Percentiles rank a stretch among this genome's conserved stretches.
Evolutionary conservation across 2,888 invertebrate species (phyloP).

Genomic region (Chironomus tentans): DNA sequence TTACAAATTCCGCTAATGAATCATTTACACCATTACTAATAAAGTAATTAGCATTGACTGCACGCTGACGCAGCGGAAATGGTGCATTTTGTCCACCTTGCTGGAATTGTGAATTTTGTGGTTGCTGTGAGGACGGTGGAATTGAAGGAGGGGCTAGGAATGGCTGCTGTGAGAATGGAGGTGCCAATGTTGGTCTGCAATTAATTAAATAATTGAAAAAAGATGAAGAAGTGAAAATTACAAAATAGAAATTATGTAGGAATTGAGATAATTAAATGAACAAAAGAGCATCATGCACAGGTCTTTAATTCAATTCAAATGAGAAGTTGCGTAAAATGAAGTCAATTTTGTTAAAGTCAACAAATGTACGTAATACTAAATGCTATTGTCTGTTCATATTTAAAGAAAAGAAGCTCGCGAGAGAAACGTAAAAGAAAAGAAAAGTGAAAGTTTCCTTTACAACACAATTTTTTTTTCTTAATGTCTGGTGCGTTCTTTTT

Average conservation of each 20-base stretch:
- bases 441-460: conserved; percentile 1
- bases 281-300: background rate
- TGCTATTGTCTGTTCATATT: background rate
- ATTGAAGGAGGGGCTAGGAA: background rate
- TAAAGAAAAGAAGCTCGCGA: background rate
- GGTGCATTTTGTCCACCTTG: background rate
- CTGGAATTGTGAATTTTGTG: background rate
- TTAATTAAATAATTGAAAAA: background rate
- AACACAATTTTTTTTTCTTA: background rate
- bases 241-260: background rate
- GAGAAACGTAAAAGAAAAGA: background rate
- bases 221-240: background rate
- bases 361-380: background rate
- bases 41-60: background rate
- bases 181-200: background rate
- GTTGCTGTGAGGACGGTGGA: background rate
- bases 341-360: background rate
- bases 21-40: background rate
- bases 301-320: background rate
- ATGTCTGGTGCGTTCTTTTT: background rate
- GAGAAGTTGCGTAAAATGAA: background rate
- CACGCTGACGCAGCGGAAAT: background rate
- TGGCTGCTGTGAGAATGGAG: background rate
- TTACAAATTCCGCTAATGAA: conserved; percentile 1
- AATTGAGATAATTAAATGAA: background rate